Evolutionary conservation across 2,797 vertebrate genomes (phyloP).

Genomic region (Pitangus sulphuratus): DNA sequence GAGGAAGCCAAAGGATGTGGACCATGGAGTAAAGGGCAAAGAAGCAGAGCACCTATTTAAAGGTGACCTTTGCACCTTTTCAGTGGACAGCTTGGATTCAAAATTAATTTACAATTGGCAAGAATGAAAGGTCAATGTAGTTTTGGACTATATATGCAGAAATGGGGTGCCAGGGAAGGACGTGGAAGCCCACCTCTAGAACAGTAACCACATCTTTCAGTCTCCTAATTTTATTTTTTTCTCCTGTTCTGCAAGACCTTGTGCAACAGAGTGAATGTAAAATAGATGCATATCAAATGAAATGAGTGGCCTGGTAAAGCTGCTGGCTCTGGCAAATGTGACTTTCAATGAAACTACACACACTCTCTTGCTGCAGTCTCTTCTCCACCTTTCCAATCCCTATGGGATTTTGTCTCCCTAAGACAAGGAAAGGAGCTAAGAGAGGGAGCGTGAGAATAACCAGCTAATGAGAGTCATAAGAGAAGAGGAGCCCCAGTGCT

Average conservation of each 20-base stretch:
- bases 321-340: not conserved
- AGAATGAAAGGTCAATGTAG: not conserved
- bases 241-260: not conserved
- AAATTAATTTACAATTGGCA: conserved; percentile 15
- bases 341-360: not conserved
- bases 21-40: not conserved
- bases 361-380: accelerated
- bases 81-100: not conserved
- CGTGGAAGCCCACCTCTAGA: not conserved
- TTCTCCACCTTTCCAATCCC: not conserved
- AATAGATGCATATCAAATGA: not conserved
- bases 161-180: not conserved
- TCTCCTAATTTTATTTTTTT: not conserved
- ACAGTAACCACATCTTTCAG: not conserved
- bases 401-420: not conserved
- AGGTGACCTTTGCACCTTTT: conserved; percentile 21
- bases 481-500: not conserved
- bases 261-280: not conserved
- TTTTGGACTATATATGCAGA: not conserved
- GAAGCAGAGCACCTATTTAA: conserved; percentile 1
- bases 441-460: not conserved
- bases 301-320: not conserved
- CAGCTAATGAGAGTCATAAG: not conserved
- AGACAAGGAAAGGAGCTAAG: not conserved
- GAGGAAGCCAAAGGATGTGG: not conserved